Conservation (phyloP, 2,113 vertebrate genomes). For the Leptodactylus fuscus region DNA sequence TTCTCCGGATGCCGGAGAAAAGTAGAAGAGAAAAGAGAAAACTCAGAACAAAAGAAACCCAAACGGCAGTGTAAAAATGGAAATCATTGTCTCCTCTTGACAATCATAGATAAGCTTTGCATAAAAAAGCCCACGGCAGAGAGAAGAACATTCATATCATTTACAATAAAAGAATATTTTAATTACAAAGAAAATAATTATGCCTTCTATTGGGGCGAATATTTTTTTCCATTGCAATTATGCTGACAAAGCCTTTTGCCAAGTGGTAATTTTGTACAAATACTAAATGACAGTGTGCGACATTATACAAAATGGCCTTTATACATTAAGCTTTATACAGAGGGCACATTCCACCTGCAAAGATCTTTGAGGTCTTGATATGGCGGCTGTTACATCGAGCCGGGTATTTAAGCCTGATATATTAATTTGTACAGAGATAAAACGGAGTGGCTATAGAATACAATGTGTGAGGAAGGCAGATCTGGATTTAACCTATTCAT, state of each 20-base stretch:
- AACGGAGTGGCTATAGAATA: conserved; percentile 26
- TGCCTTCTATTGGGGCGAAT: conserved; percentile 59
- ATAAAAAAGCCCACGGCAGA: conserved; percentile 46
- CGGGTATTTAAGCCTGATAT: conserved; percentile 24
- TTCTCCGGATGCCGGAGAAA: conserved; percentile 48
- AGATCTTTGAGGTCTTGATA: conserved; percentile 39
- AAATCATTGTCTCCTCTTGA: conserved; percentile 60
- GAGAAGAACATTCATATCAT: conserved; percentile 57
- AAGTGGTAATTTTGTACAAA: conserved; percentile 59
- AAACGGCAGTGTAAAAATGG: conserved; percentile 58
- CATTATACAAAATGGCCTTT: conserved; percentile 49
- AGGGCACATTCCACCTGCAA: conserved; percentile 47
- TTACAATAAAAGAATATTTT: conserved; percentile 61
- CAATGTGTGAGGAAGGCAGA: neutral
- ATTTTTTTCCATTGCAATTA: conserved; percentile 59
- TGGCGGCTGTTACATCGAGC: neutral
- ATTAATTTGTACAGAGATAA: conserved; percentile 35
- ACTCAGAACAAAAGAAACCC: conserved; percentile 54
- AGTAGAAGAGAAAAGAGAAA: conserved; percentile 19
- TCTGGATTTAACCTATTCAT: conserved; percentile 34
- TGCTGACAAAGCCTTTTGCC: conserved; percentile 57
- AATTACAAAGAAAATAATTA: conserved; percentile 62
- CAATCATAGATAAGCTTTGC: conserved; percentile 59
- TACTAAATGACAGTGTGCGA: conserved; percentile 55
- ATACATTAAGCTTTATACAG: conserved; percentile 30